These are phyloP conservation scores for Nyleta sp. DNA, from an alignment of 2,888 invertebrate genomes.

Conservation along the genomic window DNA sequence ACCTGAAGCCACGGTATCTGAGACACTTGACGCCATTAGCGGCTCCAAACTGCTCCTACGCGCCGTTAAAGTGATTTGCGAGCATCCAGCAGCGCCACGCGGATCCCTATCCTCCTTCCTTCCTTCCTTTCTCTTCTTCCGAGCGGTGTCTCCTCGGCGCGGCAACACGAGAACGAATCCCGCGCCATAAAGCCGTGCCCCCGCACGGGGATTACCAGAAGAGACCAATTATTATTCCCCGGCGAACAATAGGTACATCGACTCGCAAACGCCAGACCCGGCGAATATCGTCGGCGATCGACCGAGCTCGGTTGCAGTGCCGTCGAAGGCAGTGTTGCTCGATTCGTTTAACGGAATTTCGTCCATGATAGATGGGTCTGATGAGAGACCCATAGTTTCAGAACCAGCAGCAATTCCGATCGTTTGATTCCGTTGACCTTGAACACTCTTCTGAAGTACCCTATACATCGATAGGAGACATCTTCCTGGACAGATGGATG, in stretches of 20 bases:
- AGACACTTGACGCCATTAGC: constrained; percentile 82
- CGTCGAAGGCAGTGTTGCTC: constrained; percentile 47
- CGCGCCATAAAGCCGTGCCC: constrained; percentile 56
- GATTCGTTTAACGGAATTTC: constrained; percentile 15
- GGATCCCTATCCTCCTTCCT: constrained; percentile 38
- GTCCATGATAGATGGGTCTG: constrained; percentile 21
- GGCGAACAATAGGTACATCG: constrained; percentile 68
- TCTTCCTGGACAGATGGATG: too few relatives aligned
- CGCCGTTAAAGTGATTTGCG: constrained; percentile 82
- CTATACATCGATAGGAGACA: too few relatives aligned
- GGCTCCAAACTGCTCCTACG: constrained; percentile 79
- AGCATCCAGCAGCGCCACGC: constrained; percentile 70
- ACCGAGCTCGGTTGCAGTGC: constrained; percentile 19
- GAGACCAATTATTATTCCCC: constrained; percentile 74
- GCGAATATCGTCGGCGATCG: constrained; percentile 61
- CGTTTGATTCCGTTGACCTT: too few relatives aligned
- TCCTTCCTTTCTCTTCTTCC: constrained; percentile 48
- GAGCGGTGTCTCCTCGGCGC: constrained; percentile 45
- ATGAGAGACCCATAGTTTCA: not conserved
- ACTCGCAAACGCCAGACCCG: constrained; percentile 60
- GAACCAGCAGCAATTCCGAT: too few relatives aligned
- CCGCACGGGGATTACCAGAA: constrained; percentile 68
- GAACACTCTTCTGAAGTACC: too few relatives aligned
- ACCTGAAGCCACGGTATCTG: constrained; percentile 77
- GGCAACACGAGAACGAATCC: constrained; percentile 61